Evolutionary conservation across 2,888 invertebrate genomes (phyloP).

Genomic region (Lutraria lutraria): DNA sequence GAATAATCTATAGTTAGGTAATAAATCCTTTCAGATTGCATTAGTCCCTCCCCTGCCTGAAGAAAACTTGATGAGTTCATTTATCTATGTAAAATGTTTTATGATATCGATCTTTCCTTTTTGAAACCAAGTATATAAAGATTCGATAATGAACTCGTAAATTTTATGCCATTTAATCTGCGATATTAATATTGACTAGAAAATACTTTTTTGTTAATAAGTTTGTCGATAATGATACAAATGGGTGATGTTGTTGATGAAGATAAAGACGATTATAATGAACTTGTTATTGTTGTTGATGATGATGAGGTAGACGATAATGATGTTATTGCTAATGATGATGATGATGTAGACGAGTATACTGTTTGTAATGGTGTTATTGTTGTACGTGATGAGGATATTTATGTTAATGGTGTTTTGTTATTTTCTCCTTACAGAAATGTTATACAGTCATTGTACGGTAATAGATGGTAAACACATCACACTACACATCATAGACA

Average conservation of each 20-base stretch:
- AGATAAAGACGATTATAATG: background rate
- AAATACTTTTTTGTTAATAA: background rate
- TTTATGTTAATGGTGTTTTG: background rate
- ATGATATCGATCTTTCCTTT: too few relatives aligned
- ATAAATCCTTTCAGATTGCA: too few relatives aligned
- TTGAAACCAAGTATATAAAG: too few relatives aligned
- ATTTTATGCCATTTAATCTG: too few relatives aligned
- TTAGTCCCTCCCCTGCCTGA: too few relatives aligned
- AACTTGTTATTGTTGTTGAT: background rate
- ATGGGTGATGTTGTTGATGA: background rate
- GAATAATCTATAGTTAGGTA: too few relatives aligned
- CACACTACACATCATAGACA: constrained; percentile 79
- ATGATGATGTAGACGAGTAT: background rate
- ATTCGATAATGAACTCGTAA: too few relatives aligned
- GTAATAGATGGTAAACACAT: constrained; percentile 78
- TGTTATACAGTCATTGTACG: constrained; percentile 76
- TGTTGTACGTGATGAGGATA: background rate
- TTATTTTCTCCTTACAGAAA: constrained; percentile 70
- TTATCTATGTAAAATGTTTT: too few relatives aligned
- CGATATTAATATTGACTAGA: too few relatives aligned
- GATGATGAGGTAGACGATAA: background rate
- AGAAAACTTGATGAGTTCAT: too few relatives aligned
- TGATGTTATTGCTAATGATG: background rate
- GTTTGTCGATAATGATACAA: background rate
- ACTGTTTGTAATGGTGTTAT: background rate